Evolutionary conservation across 1,140 invertebrate genomes (phyloP).

Genomic region (Polypedilum pembai): DNA sequence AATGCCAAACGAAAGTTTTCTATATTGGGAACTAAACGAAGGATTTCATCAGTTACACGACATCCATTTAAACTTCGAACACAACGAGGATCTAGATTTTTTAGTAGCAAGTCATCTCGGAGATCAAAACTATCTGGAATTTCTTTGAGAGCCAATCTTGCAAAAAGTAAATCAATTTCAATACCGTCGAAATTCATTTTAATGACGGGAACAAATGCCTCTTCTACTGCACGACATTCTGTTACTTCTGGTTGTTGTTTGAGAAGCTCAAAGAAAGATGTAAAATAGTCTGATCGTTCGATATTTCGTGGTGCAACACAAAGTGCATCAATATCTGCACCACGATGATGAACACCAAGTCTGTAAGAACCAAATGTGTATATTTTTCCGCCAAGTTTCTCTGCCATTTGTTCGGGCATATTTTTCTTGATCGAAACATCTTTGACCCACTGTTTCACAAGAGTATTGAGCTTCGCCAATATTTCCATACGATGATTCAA

Average conservation of each 20-base stretch:
- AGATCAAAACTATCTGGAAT: slow-evolving; percentile 81
- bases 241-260: slow-evolving; percentile 79
- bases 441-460: slow-evolving; percentile 89
- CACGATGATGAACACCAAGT: slow-evolving; percentile 87
- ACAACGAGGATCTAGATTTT: slow-evolving; percentile 94
- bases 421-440: slow-evolving; percentile 81
- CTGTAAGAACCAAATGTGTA: slow-evolving; percentile 98
- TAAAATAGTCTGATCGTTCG: slow-evolving; percentile 88
- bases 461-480: slow-evolving; percentile 73
- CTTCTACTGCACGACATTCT: slow-evolving; percentile 70
- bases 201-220: slow-evolving; percentile 98
- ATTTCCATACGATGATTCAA: slow-evolving; percentile 82
- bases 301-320: slow-evolving; percentile 97
- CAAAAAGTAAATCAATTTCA: slow-evolving; percentile 97
- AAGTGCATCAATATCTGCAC: slow-evolving; percentile 98
- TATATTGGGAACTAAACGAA: slow-evolving; percentile 89
- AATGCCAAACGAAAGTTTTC: slow-evolving; percentile 90
- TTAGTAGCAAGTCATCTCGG: slow-evolving; percentile 82
- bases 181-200: slow-evolving; percentile 99
- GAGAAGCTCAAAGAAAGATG: slow-evolving; percentile 85
- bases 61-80: slow-evolving; percentile 96
- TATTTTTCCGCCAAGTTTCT: slow-evolving; percentile 92
- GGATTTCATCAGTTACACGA: slow-evolving; percentile 96
- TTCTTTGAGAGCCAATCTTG: slow-evolving; percentile 84
- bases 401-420: slow-evolving; percentile 77